These are phyloP conservation scores for Cyphomyrus discorhynchus DNA, from an alignment of 2,113 vertebrate species.

Conservation along the genomic window DNA sequence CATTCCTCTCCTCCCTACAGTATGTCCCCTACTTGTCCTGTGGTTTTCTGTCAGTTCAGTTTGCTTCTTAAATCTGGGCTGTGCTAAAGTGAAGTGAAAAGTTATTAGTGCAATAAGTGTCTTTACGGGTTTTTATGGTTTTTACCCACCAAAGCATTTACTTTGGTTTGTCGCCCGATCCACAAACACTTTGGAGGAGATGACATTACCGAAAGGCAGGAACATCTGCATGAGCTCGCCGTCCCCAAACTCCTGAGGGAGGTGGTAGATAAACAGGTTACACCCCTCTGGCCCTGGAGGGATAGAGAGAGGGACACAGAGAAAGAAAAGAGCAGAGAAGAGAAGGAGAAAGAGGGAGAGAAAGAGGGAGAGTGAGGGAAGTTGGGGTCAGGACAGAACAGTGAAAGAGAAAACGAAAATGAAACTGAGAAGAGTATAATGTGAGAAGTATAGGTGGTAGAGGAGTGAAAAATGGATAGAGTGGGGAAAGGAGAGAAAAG, in stretches of 20 bases:
- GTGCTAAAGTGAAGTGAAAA: slow-evolving; percentile 52
- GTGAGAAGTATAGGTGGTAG: neutral
- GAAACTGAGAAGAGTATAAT: neutral
- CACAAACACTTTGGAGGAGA: slow-evolving; percentile 99
- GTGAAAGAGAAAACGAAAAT: neutral
- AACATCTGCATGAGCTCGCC: slow-evolving; percentile 99
- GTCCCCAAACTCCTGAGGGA: slow-evolving; percentile 99
- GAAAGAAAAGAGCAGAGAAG: slow-evolving; percentile 29
- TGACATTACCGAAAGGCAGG: slow-evolving; percentile 99
- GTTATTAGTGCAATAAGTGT: slow-evolving; percentile 78
- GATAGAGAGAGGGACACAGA: slow-evolving; percentile 32
- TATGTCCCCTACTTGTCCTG: neutral
- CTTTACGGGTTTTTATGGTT: slow-evolving; percentile 91
- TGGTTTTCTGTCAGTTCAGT: neutral
- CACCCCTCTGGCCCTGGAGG: slow-evolving; percentile 92
- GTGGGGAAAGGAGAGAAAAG: neutral
- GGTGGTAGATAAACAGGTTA: slow-evolving; percentile 99
- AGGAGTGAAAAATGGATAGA: neutral
- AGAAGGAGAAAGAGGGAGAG: slow-evolving; percentile 26
- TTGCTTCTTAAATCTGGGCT: neutral
- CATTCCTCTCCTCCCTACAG: neutral
- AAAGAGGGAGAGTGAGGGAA: slow-evolving; percentile 19
- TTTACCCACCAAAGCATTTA: slow-evolving; percentile 99
- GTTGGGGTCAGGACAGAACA: slow-evolving; percentile 5
- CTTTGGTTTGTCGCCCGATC: slow-evolving; percentile 99